phyloP scores from a whole-genome alignment of 2,888 invertebrate genomes.

The Phyllotreta striolata region DNA sequence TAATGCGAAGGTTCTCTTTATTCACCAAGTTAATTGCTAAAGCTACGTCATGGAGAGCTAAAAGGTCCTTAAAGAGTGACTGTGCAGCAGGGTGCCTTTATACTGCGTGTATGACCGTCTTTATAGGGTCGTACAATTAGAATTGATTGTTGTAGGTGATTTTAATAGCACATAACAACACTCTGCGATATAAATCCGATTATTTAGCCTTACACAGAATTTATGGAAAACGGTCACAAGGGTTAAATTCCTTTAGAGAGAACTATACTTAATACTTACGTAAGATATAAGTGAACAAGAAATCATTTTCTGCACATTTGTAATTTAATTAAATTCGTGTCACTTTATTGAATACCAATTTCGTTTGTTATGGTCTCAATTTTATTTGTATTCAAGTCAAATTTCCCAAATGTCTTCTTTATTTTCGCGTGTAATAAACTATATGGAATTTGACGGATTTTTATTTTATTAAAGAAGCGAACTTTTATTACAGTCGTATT shows the following conservation, averaged over 20 bases:
- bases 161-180: constrained; percentile 58
- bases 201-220: constrained; percentile 55
- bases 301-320: constrained; percentile 23
- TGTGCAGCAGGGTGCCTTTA: constrained; percentile 56
- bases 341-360: constrained; percentile 9
- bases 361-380: constrained; percentile 8
- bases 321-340: constrained; percentile 26
- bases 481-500: constrained; percentile 43
- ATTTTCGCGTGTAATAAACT: constrained; percentile 45
- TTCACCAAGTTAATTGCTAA: constrained; percentile 56
- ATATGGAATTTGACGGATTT: constrained; percentile 55
- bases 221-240: constrained; percentile 47
- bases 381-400: constrained; percentile 19
- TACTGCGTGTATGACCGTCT: constrained; percentile 54
- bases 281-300: too few species aligned
- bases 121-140: constrained; percentile 60
- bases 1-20: constrained; percentile 52
- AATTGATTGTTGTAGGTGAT: constrained; percentile 61
- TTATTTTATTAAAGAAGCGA: constrained; percentile 55
- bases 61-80: constrained; percentile 57
- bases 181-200: constrained; percentile 57
- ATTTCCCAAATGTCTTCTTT: constrained; percentile 12
- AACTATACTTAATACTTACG: too few species aligned
- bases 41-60: constrained; percentile 54
- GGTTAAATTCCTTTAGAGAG: constrained; percentile 35